These are phyloP conservation scores for Cyrtorhinus lividipennis DNA, from an alignment of 1,140 invertebrate species.

Conservation along the genomic window DNA sequence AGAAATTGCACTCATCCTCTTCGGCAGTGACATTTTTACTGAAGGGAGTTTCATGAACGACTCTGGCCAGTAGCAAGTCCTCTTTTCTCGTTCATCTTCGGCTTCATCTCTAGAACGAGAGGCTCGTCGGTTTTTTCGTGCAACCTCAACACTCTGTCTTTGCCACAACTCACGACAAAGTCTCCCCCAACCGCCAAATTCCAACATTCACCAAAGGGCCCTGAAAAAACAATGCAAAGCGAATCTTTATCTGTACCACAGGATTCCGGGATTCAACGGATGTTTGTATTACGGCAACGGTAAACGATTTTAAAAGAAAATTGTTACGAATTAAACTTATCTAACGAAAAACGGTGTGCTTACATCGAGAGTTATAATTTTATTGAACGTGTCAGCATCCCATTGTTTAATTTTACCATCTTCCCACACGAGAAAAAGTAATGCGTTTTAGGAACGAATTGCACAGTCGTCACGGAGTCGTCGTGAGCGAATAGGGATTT, in stretches of 20 bases:
- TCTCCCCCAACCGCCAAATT: conserved; percentile 63
- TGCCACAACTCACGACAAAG: conserved; percentile 66
- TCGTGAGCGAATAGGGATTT: conserved; percentile 82
- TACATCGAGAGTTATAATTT: conserved; percentile 77
- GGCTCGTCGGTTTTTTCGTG: conserved; percentile 79
- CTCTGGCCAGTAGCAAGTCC: conserved; percentile 55
- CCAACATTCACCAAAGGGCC: conserved; percentile 66
- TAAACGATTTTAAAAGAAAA: too few species aligned
- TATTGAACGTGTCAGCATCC: conserved; percentile 88
- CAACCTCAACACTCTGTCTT: conserved; percentile 75
- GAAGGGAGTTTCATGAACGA: conserved; percentile 59
- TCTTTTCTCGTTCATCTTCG: conserved; percentile 65
- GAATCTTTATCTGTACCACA: too few species aligned
- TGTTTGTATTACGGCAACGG: too few species aligned
- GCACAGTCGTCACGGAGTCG: conserved; percentile 75
- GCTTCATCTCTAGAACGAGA: conserved; percentile 80
- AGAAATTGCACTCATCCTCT: conserved; percentile 50
- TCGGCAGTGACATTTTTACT: conserved; percentile 79
- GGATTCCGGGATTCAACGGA: too few species aligned
- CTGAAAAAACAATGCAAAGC: conserved; percentile 34
- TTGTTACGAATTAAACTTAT: too few species aligned
- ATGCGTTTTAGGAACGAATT: conserved; percentile 83
- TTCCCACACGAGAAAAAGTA: conserved; percentile 81
- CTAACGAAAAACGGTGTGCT: too few species aligned
- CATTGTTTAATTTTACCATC: conserved; percentile 92